Base-by-base conservation (phyloP, 1,140 invertebrate genomes). In the Drosophila leontia region DNA sequence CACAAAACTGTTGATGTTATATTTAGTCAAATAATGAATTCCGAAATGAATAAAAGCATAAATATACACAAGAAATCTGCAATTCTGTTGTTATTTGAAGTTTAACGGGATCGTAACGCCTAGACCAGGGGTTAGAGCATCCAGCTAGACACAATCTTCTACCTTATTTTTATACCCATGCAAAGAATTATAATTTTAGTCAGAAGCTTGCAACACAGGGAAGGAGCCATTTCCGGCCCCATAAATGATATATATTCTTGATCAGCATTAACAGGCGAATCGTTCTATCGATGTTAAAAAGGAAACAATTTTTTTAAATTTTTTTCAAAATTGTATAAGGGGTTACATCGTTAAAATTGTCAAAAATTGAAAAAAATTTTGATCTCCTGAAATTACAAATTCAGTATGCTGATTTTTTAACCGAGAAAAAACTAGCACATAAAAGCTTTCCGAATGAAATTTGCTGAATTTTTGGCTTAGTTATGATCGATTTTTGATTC, bases 1-100 rank as follows among this genome's bases (percentile, higher is more conserved):
- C 80, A 90, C 69, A 84, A 80, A 84, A 84, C 78, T 90, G 85
- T 88, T 88, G 83, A 87, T 87, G 84, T 87, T 87, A 87, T 87
- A 78, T 88, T 87, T 88, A 88, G 84, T 87, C 84, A 69, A 75
- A 87, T 67, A 75, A 87, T 80, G 77, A 82, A 87, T 88, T 87
- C 60, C 61, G 65, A 72, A 78, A 53, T 53, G 17, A 87, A 88
- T 88, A 87, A 87, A 87, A 71, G 83, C 81, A 87, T 88, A 80
- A 86, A 82, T 77, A 87, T 78, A 88, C 55, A 88, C 75, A 70
- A 45, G 45, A 23, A 37, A 23, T n/a, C 4, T 37, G 19, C 7
- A 1, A 37, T 15, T 15, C 0, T 23, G 9, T 55, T 55, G 3
- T 7, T 37, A 2, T 3, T 13, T 37, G 17, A 12, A 11, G 9